Base-by-base conservation (phyloP, 1,140 invertebrate species). In the Drosophila pseudoobscura region DNA sequence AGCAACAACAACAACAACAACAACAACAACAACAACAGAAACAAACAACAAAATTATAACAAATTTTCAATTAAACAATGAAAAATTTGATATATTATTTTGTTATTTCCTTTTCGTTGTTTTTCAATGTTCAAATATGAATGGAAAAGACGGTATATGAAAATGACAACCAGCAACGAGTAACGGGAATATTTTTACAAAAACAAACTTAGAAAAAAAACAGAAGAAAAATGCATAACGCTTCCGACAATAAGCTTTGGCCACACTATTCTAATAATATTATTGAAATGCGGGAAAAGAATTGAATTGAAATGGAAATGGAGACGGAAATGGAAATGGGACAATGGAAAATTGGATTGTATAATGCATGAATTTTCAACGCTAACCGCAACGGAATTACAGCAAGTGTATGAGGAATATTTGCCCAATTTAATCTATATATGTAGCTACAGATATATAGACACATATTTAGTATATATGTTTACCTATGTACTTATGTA, bases 221-320 rank as follows among this genome's bases (percentile, higher is more conserved):
- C n/a, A 76, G 49, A 50, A 83, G 20, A 75, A 78, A 71, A 82
- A 82, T 87, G 78, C 83, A 87, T 76, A 87, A 88, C 83, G 83
- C 83, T 87, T 87, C 83, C 78, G 83, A 87, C 83, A 87, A 87
- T 87, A 87, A 87, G 83, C 83, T 87, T 87, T 88, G 83, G 83
- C 83, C 83, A 87, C 78, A 88, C 75, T 72, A 84, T 56, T 68
- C 31, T 68, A 68, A 47, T 43, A 41, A 69, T 39, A 69, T 47
- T 57, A 55, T 49, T 47, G 22, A 63, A 15, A 58, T 29, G 29
- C n/a, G 24, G 29, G 24, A 68, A 60, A 60, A 62, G 22, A 63
- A 70, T 58, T 54, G 59, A 46, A 46, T 77, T 8, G 55, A 58
- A 45, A 41, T 29, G 58, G 35, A 44, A 20, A 62, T 43, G 3